These are phyloP conservation scores for Mesoclemmys tuberculata DNA, from an alignment of 2,113 vertebrate genomes.

Conservation along the genomic window DNA sequence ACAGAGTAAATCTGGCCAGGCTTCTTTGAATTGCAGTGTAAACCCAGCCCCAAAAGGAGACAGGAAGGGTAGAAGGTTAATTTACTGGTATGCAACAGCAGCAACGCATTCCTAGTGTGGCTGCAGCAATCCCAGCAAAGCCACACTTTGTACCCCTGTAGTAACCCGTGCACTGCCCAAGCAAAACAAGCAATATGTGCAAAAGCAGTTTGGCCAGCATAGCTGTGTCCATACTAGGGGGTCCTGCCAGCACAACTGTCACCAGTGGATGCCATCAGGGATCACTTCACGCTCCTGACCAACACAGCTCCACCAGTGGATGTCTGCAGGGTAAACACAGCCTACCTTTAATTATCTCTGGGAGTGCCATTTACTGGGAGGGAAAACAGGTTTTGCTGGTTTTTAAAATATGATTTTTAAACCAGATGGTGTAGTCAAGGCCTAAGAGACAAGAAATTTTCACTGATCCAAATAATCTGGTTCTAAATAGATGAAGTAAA, in stretches of 20 bases:
- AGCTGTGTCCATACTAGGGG: background rate
- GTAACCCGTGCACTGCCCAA: background rate
- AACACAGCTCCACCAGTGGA: background rate
- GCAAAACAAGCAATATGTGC: background rate
- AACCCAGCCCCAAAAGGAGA: background rate
- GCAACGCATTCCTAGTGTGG: background rate
- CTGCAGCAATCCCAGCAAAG: background rate
- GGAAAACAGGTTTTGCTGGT: background rate
- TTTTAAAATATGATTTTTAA: background rate
- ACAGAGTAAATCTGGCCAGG: background rate
- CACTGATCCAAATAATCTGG: background rate
- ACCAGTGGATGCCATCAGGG: background rate
- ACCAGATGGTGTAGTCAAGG: background rate
- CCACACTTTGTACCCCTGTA: background rate
- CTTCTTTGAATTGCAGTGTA: background rate
- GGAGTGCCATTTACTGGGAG: background rate
- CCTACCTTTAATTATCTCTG: background rate
- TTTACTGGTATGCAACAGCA: background rate
- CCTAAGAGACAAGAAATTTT: background rate
- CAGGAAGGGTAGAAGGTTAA: background rate
- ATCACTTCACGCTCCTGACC: background rate
- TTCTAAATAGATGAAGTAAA: background rate
- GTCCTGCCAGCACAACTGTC: background rate
- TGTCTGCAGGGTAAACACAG: background rate
- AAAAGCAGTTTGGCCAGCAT: background rate